These are phyloP conservation scores for Eupristina koningsbergeri DNA, from an alignment of 1,140 invertebrate species.

Conservation along the genomic window DNA sequence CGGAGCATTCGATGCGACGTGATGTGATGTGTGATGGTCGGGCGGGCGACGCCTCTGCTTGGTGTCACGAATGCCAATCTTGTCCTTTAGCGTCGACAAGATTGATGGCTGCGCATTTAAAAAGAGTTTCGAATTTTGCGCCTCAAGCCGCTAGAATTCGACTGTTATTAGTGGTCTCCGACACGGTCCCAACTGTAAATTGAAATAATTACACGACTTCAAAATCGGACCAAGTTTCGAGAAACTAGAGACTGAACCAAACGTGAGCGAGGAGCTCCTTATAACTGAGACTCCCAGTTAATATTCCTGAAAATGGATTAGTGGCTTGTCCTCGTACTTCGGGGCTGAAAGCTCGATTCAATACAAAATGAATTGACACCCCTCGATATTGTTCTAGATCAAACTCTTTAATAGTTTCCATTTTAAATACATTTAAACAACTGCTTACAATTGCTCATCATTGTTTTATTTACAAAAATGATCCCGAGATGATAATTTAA, in stretches of 20 bases:
- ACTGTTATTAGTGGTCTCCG: not conserved
- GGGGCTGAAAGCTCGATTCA: too few relatives aligned
- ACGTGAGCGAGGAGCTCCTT: too few relatives aligned
- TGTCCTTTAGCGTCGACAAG: conserved; percentile 12
- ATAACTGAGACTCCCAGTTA: too few relatives aligned
- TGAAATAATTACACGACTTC: not conserved
- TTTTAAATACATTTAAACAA: too few relatives aligned
- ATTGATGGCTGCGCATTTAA: not conserved
- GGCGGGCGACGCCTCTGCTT: not conserved
- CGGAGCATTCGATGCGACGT: too few relatives aligned
- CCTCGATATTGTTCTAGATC: too few relatives aligned
- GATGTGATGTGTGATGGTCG: not conserved
- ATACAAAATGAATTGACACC: too few relatives aligned
- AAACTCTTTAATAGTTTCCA: too few relatives aligned
- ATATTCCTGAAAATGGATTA: too few relatives aligned
- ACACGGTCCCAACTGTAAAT: conserved; percentile 3
- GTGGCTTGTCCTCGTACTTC: not conserved
- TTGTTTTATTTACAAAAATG: too few relatives aligned
- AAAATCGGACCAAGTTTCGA: not conserved
- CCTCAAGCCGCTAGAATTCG: not conserved
- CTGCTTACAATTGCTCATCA: too few relatives aligned
- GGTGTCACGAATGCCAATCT: not conserved
- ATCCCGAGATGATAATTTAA: too few relatives aligned
- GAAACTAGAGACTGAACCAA: not conserved
- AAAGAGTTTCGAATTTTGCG: not conserved